Evolutionary conservation across 2,888 invertebrate genomes (phyloP), one percentile per base, ranked within the genome.

Genomic region (Hirudinaria manillensis): DNA sequence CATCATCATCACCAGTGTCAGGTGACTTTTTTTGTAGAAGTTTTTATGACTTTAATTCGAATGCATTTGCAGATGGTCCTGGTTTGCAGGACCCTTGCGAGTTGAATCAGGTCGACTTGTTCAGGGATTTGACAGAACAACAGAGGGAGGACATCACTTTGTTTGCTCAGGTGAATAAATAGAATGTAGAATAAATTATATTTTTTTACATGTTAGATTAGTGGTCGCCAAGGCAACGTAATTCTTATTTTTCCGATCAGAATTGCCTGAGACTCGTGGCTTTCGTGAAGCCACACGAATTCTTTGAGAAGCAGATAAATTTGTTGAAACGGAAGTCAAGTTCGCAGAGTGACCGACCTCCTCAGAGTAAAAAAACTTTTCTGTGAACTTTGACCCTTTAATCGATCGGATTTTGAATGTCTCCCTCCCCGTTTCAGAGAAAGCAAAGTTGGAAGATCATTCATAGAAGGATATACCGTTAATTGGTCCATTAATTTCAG

Each of bases 61-160:
- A n/a, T 27, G 2, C 24, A 32, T 45, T 71, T 29, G 29, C 3
- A 87, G 87, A 91, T 83, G 93, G 94, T 70, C 93, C 94, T 77
- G 97, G 97, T 77, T 88, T 99, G 77, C 88, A 93, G 55, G 99
- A 99, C 89, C 98, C 98, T 4, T 99, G 99, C 87, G 98, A 99
- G 87, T 97, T 96, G 87, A 96, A 96, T 72, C 90, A 91, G 0
- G 89, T 88, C 21, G 97, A 99, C 87, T 95, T 95, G 24, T 89
- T 94, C 74, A 90, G 90, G 27, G 90, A 90, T 77, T 87, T 98
- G 82, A 90, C 92, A 27, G 90, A 92, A 67, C 95, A 96, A 85
- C 93, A 96, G 83, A 89, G 96, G 78, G 97, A 98, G 87, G 96
- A 97, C 86, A 89, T 99, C 81, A 98, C 98, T 7, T 92, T 94